Conservation (phyloP, 1,140 invertebrate genomes). For the Ceratina calcarata region DNA sequence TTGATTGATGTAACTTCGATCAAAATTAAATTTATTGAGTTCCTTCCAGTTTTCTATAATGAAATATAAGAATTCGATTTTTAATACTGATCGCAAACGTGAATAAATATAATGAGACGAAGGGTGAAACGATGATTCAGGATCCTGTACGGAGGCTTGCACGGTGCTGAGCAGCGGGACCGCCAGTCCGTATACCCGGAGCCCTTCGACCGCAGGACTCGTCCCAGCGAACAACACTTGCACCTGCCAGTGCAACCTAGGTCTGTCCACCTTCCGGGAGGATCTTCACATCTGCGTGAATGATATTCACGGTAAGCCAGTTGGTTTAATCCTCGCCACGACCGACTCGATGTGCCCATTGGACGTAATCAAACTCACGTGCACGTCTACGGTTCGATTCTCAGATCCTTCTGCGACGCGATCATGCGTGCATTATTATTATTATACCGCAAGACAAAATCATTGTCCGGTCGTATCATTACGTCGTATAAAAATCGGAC, state of each 20-base stretch:
- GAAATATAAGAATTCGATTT: no score
- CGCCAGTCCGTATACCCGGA: constrained; percentile 69
- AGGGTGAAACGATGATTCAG: constrained; percentile 48
- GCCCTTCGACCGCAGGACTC: constrained; percentile 52
- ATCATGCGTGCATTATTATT: neutral
- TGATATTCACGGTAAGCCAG: constrained; percentile 85
- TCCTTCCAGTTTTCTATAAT: no score
- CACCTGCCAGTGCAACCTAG: constrained; percentile 84
- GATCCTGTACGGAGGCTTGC: constrained; percentile 76
- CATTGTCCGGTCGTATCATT: neutral
- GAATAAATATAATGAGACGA: no score
- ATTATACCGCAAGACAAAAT: neutral
- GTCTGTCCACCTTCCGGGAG: constrained; percentile 85
- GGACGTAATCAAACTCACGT: neutral
- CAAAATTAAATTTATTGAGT: no score
- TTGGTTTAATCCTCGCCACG: constrained; percentile 27
- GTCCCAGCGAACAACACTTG: constrained; percentile 75
- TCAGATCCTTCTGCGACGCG: neutral
- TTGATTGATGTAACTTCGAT: no score
- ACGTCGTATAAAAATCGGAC: neutral
- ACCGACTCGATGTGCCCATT: no score
- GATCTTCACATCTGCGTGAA: constrained; percentile 86
- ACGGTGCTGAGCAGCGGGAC: constrained; percentile 79
- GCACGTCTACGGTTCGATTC: neutral
- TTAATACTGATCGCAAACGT: no score